These are phyloP conservation scores for Leucoraja ocellata DNA, from an alignment of 2,797 vertebrate species.

Conservation along the genomic window DNA sequence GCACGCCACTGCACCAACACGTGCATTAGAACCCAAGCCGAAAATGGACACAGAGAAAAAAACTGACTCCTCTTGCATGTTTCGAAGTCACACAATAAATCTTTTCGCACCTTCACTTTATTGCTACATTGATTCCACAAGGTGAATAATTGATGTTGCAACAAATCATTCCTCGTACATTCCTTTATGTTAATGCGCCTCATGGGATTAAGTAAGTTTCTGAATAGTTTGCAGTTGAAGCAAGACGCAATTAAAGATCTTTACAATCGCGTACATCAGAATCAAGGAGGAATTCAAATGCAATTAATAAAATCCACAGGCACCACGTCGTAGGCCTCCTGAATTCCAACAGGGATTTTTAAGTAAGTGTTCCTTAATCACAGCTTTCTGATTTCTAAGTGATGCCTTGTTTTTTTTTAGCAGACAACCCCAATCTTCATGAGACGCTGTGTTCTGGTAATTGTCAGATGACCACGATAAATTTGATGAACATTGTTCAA, in stretches of 20 bases:
- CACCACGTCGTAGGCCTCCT: background rate
- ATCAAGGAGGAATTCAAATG: slow-evolving; percentile 9
- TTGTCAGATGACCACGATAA: background rate
- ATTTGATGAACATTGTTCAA: background rate
- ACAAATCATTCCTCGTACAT: background rate
- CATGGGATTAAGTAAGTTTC: background rate
- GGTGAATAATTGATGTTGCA: background rate
- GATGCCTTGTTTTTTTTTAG: background rate
- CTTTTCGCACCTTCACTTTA: background rate
- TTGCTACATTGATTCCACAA: slow-evolving; percentile 12
- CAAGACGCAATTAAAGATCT: slow-evolving; percentile 16
- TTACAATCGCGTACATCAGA: background rate
- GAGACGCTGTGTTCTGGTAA: slow-evolving; percentile 14
- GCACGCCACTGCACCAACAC: background rate
- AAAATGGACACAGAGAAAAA: background rate
- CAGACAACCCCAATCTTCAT: background rate
- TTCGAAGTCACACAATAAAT: background rate
- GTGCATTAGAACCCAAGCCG: background rate
- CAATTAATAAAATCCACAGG: slow-evolving; percentile 13
- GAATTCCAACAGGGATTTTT: background rate
- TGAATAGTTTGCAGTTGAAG: slow-evolving; percentile 19
- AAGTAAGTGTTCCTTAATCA: background rate
- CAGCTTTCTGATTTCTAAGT: background rate
- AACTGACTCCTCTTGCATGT: background rate
- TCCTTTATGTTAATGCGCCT: background rate